Conservation (phyloP, 2,888 invertebrate species). For the Amphimallon solstitiale region DNA sequence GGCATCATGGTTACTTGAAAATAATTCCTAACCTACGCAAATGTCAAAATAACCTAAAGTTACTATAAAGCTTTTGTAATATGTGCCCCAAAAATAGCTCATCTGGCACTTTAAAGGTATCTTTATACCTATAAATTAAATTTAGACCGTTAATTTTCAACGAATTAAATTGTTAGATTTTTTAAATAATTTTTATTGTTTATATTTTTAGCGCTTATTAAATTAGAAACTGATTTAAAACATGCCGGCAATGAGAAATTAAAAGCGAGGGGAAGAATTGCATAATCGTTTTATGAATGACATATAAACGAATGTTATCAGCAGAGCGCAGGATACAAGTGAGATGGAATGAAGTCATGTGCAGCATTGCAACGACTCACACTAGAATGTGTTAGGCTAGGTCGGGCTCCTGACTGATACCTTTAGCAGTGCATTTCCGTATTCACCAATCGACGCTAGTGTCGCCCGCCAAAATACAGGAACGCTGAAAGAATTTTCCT, state of each 20-base stretch:
- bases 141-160: no score
- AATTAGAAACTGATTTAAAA: no score
- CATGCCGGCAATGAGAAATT: no score
- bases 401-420: constrained; percentile 62
- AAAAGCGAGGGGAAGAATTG: constrained; percentile 13
- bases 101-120: no score
- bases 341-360: constrained; percentile 48
- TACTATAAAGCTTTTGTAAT: neutral
- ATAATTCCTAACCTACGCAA: constrained; percentile 5
- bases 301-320: constrained; percentile 33
- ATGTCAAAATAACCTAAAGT: constrained; percentile 7
- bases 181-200: neutral
- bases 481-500: neutral
- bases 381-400: constrained; percentile 63
- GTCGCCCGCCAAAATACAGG: constrained; percentile 51
- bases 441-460: constrained; percentile 47
- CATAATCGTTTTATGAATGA: constrained; percentile 34
- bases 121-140: no score
- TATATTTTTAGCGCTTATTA: no score
- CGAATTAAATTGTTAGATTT: no score
- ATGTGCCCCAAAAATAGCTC: no score
- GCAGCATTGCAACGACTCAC: constrained; percentile 60
- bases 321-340: constrained; percentile 46
- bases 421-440: constrained; percentile 58
- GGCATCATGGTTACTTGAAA: neutral